Percentiles rank a stretch among this genome's conserved stretches.
These are phyloP conservation scores for Syritta pipiens DNA, from an alignment of 2,888 invertebrate species.

Conservation along the genomic window DNA sequence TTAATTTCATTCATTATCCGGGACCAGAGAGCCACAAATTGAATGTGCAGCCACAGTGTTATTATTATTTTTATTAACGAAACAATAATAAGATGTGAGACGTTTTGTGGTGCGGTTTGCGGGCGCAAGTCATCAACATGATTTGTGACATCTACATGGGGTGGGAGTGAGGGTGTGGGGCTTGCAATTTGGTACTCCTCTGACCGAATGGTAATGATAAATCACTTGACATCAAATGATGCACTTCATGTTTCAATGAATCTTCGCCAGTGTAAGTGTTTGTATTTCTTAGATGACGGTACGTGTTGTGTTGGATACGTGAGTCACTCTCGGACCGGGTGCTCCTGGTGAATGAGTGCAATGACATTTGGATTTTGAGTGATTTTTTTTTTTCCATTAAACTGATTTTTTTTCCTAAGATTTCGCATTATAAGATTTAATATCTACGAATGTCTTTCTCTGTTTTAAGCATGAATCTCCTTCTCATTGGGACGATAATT, in stretches of 20 bases:
- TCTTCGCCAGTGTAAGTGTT: neutral
- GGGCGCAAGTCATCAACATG: constrained; percentile 22
- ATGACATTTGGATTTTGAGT: too few relatives aligned
- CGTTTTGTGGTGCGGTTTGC: constrained; percentile 5
- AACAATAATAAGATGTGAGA: constrained; percentile 45
- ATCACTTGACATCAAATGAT: constrained; percentile 16
- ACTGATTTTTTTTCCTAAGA: too few relatives aligned
- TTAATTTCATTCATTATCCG: constrained; percentile 50
- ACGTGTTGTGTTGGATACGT: too few relatives aligned
- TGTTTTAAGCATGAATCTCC: too few relatives aligned
- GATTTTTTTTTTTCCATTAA: too few relatives aligned
- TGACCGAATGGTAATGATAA: neutral
- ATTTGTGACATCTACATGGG: constrained; percentile 10
- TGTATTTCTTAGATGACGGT: too few relatives aligned
- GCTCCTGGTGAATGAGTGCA: too few relatives aligned
- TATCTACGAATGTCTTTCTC: too few relatives aligned
- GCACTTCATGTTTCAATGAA: neutral
- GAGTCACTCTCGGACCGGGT: too few relatives aligned
- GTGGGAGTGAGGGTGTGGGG: neutral
- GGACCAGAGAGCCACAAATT: constrained; percentile 11
- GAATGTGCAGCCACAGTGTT: constrained; percentile 34
- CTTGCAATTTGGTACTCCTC: neutral
- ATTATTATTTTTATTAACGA: constrained; percentile 42
- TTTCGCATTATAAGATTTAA: too few relatives aligned
- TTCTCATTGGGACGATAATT: too few relatives aligned